Conservation (phyloP, 1,140 invertebrate species). For the Cherax destructor region DNA sequence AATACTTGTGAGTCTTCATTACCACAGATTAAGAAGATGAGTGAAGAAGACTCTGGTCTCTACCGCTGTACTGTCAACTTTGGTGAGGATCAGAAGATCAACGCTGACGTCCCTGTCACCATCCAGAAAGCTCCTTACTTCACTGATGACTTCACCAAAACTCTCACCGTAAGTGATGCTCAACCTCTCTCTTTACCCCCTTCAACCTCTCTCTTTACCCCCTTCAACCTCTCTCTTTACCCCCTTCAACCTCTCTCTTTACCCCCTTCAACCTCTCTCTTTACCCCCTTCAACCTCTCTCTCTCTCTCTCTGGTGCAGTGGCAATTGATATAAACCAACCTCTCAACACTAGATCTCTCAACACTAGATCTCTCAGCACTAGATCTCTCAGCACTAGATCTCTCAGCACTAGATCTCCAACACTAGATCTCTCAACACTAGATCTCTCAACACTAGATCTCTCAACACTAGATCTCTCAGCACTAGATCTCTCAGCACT, state of each 20-base stretch:
- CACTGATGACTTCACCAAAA: conserved; percentile 66
- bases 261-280: neutral
- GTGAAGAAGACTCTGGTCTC: conserved; percentile 49
- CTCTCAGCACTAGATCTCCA: too few relatives aligned
- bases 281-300: neutral
- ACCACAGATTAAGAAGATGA: conserved; percentile 50
- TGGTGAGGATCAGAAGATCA: conserved; percentile 69
- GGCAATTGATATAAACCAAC: too few relatives aligned
- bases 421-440: too few relatives aligned
- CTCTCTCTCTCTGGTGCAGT: neutral
- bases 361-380: too few relatives aligned
- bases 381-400: too few relatives aligned
- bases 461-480: too few relatives aligned
- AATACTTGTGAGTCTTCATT: too few relatives aligned
- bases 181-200: neutral
- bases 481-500: too few relatives aligned
- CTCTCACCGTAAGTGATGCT: conserved; percentile 45
- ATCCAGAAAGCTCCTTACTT: conserved; percentile 61
- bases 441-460: too few relatives aligned
- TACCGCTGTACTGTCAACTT: conserved; percentile 69
- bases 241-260: neutral
- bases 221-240: neutral
- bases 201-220: neutral
- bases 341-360: too few relatives aligned
- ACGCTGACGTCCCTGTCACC: conserved; percentile 66